Evolutionary conservation across 2,113 vertebrate genomes (phyloP), one percentile per base, ranked within the genome.

Genomic region (Pampusana beccarii): DNA sequence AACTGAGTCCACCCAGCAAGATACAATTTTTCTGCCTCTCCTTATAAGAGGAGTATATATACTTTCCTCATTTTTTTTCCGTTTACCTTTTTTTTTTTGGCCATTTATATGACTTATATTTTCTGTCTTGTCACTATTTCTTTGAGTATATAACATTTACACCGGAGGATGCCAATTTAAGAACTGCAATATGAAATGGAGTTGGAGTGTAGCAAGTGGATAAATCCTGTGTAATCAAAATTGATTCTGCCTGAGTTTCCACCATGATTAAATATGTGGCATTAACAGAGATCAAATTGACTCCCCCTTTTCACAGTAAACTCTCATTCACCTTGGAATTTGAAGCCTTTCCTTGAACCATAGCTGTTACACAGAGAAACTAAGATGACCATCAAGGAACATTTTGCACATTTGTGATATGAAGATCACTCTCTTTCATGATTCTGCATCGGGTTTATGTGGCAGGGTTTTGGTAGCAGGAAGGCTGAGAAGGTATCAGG

Each of bases 141-240:
- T 70, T 80, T 3, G 7, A 50, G 25, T 56, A 67, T 38, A 18
- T 80, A 90, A 78, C 72, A 86, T 86, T 96, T 92, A 92, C 80
- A 89, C 20, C 62, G 73, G 72, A 79, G 7, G 1, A 91, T 21
- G 71, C 60, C 33, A 86, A 46, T 89, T 84, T 78, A 84, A 84
- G 57, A 71, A 81, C n/a, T 86, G 34, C 65, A 57, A 70, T 78
- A 95, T 74, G 40, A 95, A 86, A 93, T 56, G 42, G 28, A 93
- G 51, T 77, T 66, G 67, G 42, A 81, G 61, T 64, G 53, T 23
- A 87, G 66, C 65, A 94, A 95, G 85, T 31, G 81, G 61, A 56
- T 64, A 95, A 94, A 86, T 51, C 60, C 24, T 86, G 8, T 58
- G 46, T 48, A 88, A 96, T 62, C 67, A 90, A 88, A 96, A 67